A percentile compares a stretch with the other conserved stretches of the same genome.
These are phyloP conservation scores for Rhizomys pruinosus DNA, from an alignment of 2,113 vertebrate genomes.

Conservation along the genomic window DNA sequence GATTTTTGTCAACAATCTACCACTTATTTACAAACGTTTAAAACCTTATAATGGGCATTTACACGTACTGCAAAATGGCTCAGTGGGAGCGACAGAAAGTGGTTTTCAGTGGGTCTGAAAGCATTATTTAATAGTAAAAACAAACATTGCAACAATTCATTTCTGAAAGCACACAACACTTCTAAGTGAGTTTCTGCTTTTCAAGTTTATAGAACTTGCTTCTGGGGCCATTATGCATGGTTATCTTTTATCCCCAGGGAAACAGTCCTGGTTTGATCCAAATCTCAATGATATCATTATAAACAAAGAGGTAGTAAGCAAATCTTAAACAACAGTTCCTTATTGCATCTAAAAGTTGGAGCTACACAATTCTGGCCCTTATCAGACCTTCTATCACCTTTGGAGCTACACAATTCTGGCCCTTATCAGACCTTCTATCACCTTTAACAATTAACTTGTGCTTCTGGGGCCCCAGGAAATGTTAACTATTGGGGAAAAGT, in stretches of 20 bases:
- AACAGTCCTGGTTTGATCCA: background rate
- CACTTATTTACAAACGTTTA: conserved; percentile 53
- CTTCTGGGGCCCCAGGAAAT: background rate
- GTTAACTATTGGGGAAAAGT: background rate
- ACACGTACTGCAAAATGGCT: background rate
- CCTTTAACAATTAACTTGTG: background rate
- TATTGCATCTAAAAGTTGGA: background rate
- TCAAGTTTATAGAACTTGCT: background rate
- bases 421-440: background rate
- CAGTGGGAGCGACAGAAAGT: background rate
- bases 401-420: no score
- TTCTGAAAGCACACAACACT: conserved; percentile 28
- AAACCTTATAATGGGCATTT: conserved; percentile 49
- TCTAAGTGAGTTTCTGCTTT: conserved; percentile 41
- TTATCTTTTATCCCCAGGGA: conserved; percentile 4
- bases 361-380: no score
- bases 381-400: background rate
- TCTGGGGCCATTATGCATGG: background rate
- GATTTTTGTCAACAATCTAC: conserved; percentile 51
- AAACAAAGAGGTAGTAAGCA: background rate
- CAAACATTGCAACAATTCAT: conserved; percentile 27
- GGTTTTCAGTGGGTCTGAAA: conserved; percentile 42
- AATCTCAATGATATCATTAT: conserved; percentile 36
- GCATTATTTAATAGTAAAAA: conserved; percentile 38
- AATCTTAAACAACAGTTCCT: background rate